Base-by-base conservation (phyloP, 2,888 invertebrate species). In the Dasypolia templi region DNA sequence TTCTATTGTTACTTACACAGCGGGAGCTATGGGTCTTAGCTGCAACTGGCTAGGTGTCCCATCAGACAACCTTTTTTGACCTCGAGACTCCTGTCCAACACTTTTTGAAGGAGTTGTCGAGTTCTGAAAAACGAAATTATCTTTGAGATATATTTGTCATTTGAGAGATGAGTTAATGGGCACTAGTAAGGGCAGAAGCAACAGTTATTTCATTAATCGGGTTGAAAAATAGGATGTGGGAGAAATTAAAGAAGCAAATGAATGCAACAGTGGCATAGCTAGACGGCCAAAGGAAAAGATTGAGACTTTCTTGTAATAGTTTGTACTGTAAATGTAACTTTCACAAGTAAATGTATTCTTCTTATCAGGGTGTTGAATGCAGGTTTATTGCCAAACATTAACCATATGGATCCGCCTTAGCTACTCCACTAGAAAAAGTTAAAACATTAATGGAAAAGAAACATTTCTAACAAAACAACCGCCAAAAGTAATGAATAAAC, bases 41-140 rank as follows among this genome's bases (percentile, higher is more conserved):
- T 96, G 96, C 55, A 96, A 85, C 75, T 96, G 96, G 81, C 91
- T 96, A 0, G 96, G 96, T 0, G 95, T 93, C 0, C 96, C 96
- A 77, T 96, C 96, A 0, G 96, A 95, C 35, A 96, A 81, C 66
- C 96, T 90, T 76, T 96, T 96, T 78, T 96, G 96, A 3, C 95
- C 96, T 68, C 96, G 88, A 6, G 91, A 70, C 59, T 96, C 96
- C 83, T 95, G 95, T 29, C 89, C 87, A 44, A 92, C 82, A 79
- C 89, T 94, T 87, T 95, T 96, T 17, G 93, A 92, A 19, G 94
- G 92, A 2, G 93, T 93, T 0, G 93, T 84, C 0, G 94, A 80
- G 81, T 89, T 94, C 95, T 96, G 92, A 69, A 94, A 94, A 59
- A 55, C 35, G 0, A 29, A 58, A 42, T 0, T 1, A 35, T 4